Percentiles rank a stretch among this genome's conserved stretches.
Evolutionary conservation across 2,797 vertebrate species (phyloP).

Genomic region (Rhadinocentrus ornatus): DNA sequence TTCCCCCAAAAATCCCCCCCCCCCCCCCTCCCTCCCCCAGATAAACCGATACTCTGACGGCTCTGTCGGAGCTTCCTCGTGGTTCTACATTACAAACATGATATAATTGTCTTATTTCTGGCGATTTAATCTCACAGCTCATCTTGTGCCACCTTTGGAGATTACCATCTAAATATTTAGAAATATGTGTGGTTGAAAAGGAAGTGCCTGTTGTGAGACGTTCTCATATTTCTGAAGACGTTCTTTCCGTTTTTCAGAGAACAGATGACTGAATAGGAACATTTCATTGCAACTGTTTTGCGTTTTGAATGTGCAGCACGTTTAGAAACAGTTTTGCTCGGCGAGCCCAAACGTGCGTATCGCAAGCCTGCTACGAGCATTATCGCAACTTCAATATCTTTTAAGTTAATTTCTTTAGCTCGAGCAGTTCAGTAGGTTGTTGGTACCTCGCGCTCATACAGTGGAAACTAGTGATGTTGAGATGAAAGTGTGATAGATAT

Average conservation of each 20-base stretch:
- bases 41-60: constrained; percentile 46
- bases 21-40: constrained; percentile 18
- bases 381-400: constrained; percentile 25
- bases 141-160: constrained; percentile 34
- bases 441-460: constrained; percentile 59
- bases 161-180: constrained; percentile 39
- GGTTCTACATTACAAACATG: constrained; percentile 62
- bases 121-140: constrained; percentile 48
- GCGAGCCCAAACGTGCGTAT: constrained; percentile 34
- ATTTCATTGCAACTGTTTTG: constrained; percentile 12
- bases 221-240: constrained; percentile 56
- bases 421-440: constrained; percentile 35
- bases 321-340: constrained; percentile 13
- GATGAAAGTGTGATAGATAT: constrained; percentile 48
- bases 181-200: constrained; percentile 35
- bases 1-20: constrained; percentile 39
- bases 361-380: constrained; percentile 43
- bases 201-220: constrained; percentile 47
- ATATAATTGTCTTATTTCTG: constrained; percentile 61
- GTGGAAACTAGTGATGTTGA: constrained; percentile 26
- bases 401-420: constrained; percentile 31
- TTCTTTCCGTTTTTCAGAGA: constrained; percentile 45
- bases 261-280: constrained; percentile 28
- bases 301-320: constrained; percentile 47
- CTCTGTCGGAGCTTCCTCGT: constrained; percentile 51